These are phyloP conservation scores for Leptinotarsa juncta DNA, from an alignment of 2,888 invertebrate genomes.

Conservation along the genomic window DNA sequence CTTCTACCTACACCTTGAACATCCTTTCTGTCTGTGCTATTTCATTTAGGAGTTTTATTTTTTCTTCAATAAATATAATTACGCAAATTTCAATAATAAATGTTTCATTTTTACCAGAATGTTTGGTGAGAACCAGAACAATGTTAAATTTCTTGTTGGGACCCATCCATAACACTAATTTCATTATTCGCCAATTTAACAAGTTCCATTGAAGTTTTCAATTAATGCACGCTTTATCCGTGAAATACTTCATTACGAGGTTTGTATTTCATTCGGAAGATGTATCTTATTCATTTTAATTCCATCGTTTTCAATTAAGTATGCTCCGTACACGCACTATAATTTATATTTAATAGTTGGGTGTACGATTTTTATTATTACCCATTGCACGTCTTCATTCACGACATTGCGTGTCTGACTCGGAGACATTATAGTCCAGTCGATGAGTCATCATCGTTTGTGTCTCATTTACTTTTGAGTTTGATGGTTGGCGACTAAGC, in stretches of 20 bases:
- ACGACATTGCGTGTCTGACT: slow-evolving; percentile 21
- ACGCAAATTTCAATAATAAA: too few relatives aligned
- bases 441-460: not conserved
- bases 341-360: slow-evolving; percentile 16
- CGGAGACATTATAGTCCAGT: slow-evolving; percentile 14
- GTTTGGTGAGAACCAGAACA: too few relatives aligned
- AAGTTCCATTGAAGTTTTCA: not conserved
- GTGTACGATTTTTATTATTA: slow-evolving; percentile 13
- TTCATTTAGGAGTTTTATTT: too few relatives aligned
- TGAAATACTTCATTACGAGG: not conserved
- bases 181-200: not conserved
- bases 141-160: too few relatives aligned
- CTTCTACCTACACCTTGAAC: too few relatives aligned
- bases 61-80: too few relatives aligned
- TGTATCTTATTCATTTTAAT: slow-evolving; percentile 13
- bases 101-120: too few relatives aligned
- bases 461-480: not conserved
- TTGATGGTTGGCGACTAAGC: too few relatives aligned
- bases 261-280: not conserved
- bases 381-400: slow-evolving; percentile 18
- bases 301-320: slow-evolving; percentile 13
- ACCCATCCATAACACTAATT: not conserved
- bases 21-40: too few relatives aligned
- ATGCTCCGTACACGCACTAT: slow-evolving; percentile 11
- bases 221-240: not conserved